Evolutionary conservation across 2,888 invertebrate genomes (phyloP), one percentile per base, ranked within the genome.

Genomic region (Galeruca laticollis): DNA sequence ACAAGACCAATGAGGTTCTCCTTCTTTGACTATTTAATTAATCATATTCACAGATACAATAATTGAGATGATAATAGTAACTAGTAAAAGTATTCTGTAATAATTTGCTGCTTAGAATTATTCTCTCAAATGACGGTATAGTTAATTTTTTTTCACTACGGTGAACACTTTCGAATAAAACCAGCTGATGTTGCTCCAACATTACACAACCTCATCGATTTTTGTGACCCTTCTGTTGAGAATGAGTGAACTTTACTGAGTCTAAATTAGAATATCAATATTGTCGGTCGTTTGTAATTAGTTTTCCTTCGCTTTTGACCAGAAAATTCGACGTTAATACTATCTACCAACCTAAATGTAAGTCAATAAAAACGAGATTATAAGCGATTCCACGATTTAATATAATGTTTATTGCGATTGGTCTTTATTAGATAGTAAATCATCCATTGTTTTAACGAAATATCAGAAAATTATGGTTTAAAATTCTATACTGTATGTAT

Each of bases 191-290:
- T n/a, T n/a, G n/a, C n/a, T n/a, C n/a, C n/a, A 18, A 49, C 2
- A 49, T 15, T 9, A 49, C 20, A 8, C n/a, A 49, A 49, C 26
- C 13, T 57, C 20, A 57, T 57, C 20, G 57, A 57, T 57, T 57
- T 57, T 57, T 18, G 11, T 57, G 37, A 35, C 37, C 37, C 35
- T 57, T 57, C 37, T 37, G 35, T 57, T 20, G 10, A 37, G 11
- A 6, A 37, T n/a, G 9, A 18, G 15, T 18, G 8, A 0, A 47
- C 52, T 13, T 52, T 21, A 52, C 52, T 21, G 8, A 8, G 11
- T 9, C 56, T 13, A 56, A 56, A 33, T 56, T 56, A 56, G 26
- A 56, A 56, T 56, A 56, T 5, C 21, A 33, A 31, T 56, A 26
- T n/a, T 4, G 31, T 33, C 56, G 33, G 15, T 15, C 33, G 15